A percentile compares a stretch with the other conserved stretches of the same genome.
Conservation (phyloP, 2,797 vertebrate genomes). For the Halcyon badia region DNA sequence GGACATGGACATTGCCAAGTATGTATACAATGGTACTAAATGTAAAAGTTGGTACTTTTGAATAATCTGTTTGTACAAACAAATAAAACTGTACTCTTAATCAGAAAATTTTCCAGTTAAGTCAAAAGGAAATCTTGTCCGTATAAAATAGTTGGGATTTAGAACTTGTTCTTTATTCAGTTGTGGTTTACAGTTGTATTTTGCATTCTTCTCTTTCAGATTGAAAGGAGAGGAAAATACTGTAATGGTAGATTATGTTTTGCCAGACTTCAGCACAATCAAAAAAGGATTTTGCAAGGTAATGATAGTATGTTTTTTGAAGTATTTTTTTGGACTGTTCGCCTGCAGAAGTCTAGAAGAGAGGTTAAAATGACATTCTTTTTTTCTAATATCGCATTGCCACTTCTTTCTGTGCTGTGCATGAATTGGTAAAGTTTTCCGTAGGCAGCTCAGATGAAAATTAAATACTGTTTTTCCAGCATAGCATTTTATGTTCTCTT, state of each 20-base stretch:
- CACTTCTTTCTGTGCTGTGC: background rate
- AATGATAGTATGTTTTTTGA: background rate
- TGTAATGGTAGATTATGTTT: slow-evolving; percentile 94
- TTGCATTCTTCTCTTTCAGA: slow-evolving; percentile 79
- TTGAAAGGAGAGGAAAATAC: slow-evolving; percentile 94
- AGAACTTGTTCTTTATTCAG: background rate
- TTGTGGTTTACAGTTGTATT: slow-evolving; percentile 3
- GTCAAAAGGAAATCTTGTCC: background rate
- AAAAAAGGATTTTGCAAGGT: slow-evolving; percentile 99
- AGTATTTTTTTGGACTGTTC: background rate
- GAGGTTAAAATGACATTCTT: background rate
- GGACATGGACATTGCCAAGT: slow-evolving; percentile 96
- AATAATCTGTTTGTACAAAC: background rate
- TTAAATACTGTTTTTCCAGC: background rate
- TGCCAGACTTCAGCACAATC: slow-evolving; percentile 98
- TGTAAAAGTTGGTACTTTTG: background rate
- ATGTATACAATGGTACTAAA: slow-evolving; percentile 57
- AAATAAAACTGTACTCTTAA: background rate
- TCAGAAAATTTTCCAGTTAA: background rate
- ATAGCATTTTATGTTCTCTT: background rate
- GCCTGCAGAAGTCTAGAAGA: background rate
- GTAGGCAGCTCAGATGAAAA: background rate
- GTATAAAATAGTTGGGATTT: background rate
- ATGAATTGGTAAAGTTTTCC: background rate
- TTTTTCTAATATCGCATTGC: background rate